Conservation (phyloP, 2,113 vertebrate species). For the Tyrannus savana region DNA sequence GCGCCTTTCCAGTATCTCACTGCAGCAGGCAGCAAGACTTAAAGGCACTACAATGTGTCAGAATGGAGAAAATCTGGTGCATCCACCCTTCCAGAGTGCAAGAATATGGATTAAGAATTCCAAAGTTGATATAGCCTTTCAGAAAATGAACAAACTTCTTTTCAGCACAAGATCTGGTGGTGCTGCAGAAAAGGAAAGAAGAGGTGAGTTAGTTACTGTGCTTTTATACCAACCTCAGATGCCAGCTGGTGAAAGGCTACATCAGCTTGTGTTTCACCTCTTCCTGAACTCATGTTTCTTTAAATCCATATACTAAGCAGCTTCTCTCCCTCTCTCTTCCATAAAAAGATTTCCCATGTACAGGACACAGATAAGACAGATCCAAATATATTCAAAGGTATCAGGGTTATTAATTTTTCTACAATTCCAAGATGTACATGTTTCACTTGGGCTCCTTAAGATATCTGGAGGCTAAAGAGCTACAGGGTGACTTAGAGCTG, state of each 20-base stretch:
- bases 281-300: neutral
- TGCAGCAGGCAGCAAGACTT: constrained; percentile 68
- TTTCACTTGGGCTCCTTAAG: neutral
- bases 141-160: constrained; percentile 39
- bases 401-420: neutral
- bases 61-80: constrained; percentile 66
- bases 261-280: neutral
- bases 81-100: constrained; percentile 68
- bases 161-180: constrained; percentile 41
- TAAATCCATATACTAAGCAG: neutral
- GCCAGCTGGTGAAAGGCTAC: neutral
- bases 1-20: constrained; percentile 72
- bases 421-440: neutral
- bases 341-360: neutral
- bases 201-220: neutral
- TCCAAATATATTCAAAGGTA: neutral
- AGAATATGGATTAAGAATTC: constrained; percentile 65
- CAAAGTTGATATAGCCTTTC: constrained; percentile 36
- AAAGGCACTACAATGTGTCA: constrained; percentile 84
- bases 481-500: neutral
- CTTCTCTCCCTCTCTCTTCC: neutral
- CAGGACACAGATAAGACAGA: neutral
- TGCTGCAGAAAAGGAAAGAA: constrained; percentile 48
- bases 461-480: neutral
- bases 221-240: neutral